A percentile compares a stretch with the other conserved stretches of the same genome.
These are phyloP conservation scores for Cerceris ruficornis DNA, from an alignment of 2,888 invertebrate genomes.

Conservation along the genomic window DNA sequence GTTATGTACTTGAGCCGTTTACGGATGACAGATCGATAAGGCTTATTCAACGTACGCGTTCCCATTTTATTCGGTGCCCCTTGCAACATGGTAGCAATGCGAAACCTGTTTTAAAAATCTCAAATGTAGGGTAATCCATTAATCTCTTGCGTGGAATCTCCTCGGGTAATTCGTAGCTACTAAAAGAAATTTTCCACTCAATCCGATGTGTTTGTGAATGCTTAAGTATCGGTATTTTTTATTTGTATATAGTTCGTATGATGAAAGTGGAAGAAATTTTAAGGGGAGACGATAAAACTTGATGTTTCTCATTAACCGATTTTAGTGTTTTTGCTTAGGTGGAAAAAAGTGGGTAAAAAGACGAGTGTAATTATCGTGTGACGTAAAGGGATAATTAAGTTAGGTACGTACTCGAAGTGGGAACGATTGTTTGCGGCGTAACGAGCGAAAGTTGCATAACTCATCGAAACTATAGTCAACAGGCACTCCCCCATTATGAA, in stretches of 20 bases:
- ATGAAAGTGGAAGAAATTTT: too few relatives aligned
- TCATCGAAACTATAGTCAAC: constrained; percentile 55
- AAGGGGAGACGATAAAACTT: background rate
- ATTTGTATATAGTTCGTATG: too few relatives aligned
- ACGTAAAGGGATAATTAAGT: constrained; percentile 49
- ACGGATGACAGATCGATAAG: background rate
- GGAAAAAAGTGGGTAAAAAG: background rate
- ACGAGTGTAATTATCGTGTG: background rate
- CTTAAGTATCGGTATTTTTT: background rate
- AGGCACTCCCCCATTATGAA: constrained; percentile 65
- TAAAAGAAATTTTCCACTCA: background rate
- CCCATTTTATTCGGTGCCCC: background rate
- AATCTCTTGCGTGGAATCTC: too few relatives aligned
- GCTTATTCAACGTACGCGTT: background rate
- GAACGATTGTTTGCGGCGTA: constrained; percentile 53
- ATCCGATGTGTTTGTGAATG: background rate
- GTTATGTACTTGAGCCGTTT: background rate
- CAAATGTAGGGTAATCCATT: too few relatives aligned
- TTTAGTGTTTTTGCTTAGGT: background rate
- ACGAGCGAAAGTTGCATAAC: constrained; percentile 63
- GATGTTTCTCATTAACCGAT: background rate
- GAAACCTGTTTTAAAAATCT: background rate
- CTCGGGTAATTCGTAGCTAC: background rate
- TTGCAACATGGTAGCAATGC: background rate
- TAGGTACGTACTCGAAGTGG: constrained; percentile 21